Evolutionary conservation across 2,113 vertebrate genomes (phyloP), one percentile per base, ranked within the genome.

Genomic region (Athene cunicularia): DNA sequence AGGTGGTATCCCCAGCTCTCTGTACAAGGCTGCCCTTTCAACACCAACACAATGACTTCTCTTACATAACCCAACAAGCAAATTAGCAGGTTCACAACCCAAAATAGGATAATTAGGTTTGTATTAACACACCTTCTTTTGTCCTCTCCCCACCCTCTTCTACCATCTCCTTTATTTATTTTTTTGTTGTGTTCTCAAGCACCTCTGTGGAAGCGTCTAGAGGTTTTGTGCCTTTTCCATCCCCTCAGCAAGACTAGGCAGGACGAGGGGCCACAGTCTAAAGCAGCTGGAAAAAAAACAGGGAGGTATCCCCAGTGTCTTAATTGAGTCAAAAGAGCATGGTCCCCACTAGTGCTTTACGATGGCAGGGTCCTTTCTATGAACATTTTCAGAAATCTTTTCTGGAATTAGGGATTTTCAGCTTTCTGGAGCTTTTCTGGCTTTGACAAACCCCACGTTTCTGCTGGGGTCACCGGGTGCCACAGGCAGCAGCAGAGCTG

Each of bases 11-110:
- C 94, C 63, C 50, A 35, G 94, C 79, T 93, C 75, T 58, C 66
- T 6, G 32, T 83, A 59, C 95, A 83, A 75, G 91, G 89, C 97
- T 97, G 97, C 96, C 96, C 97, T 98, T 96, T 98, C 86, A 96
- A 43, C 97, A 85, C 80, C 97, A 71, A 83, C 85, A 95, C 84
- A 93, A 66, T 81, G 94, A 91, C 94, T 97, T 86, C 95, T 95
- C 97, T 96, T 97, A 96, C 93, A 86, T 95, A 98, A 97, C 96
- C 86, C 83, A 94, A 66, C 66, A 94, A 80, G 81, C 89, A 94
- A 96, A 93, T 94, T 50, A 77, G 72, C 88, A 95, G 87, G 84
- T 88, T 96, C 95, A 17, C 64, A 80, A 67, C 75, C 83, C 73
- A 79, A 93, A 96, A 91, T 21, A 90, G 68, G 85, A 66, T 58